These are phyloP conservation scores for Amyelois transitella DNA, from an alignment of 1,140 invertebrate genomes.

Conservation along the genomic window DNA sequence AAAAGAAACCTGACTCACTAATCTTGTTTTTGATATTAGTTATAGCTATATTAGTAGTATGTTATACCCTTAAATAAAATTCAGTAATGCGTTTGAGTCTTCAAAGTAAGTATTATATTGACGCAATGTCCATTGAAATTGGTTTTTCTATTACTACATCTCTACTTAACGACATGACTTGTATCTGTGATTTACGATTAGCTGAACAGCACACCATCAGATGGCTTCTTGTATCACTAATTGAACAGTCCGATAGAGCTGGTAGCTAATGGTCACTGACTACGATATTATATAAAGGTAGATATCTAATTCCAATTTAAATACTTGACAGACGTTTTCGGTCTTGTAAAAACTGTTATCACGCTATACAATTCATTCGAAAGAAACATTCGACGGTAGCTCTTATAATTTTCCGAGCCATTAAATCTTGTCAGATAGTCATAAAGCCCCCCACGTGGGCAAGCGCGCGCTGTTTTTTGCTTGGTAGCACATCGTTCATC, in stretches of 20 bases:
- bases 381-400: conserved; percentile 25
- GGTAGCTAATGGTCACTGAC: neutral
- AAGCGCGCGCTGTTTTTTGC: conserved; percentile 43
- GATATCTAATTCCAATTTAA: conserved; percentile 21
- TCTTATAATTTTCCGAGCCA: conserved; percentile 59
- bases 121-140: neutral
- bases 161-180: no score
- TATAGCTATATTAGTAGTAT: no score
- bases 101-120: no score
- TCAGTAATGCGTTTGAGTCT: no score
- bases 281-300: neutral
- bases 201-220: conserved; percentile 17
- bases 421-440: conserved; percentile 52
- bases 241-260: conserved; percentile 19
- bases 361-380: conserved; percentile 18
- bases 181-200: conserved; percentile 30
- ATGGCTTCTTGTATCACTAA: conserved; percentile 30
- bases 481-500: conserved; percentile 51
- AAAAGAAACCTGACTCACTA: neutral
- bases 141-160: neutral
- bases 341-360: conserved; percentile 11
- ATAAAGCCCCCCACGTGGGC: conserved; percentile 52
- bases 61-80: no score
- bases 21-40: no score
- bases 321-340: conserved; percentile 11